phyloP scores from a whole-genome alignment of 2,797 vertebrate genomes.

The Malacoctenus gilli region DNA sequence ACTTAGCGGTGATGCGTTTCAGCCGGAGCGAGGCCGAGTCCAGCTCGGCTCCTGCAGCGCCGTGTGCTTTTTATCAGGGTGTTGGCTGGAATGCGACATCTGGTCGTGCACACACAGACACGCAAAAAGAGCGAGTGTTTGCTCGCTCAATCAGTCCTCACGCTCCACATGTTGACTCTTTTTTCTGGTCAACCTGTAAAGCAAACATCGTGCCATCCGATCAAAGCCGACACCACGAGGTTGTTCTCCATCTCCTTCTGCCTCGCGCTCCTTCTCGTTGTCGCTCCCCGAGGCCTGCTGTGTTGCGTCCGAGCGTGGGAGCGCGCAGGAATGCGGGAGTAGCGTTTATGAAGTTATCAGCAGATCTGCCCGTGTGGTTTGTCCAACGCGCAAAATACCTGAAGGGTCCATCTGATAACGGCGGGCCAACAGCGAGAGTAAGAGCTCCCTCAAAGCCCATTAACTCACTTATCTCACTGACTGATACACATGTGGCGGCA shows the following conservation, averaged over 20 bases:
- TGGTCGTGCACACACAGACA: not conserved
- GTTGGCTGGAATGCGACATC: constrained; percentile 25
- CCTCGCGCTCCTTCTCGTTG: no score
- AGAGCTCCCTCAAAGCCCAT: no score
- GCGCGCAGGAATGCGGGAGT: constrained; percentile 30
- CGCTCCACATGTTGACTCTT: constrained; percentile 3
- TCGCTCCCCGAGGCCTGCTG: no score
- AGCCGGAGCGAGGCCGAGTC: no score
- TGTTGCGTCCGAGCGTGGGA: no score
- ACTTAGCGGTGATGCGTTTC: not conserved
- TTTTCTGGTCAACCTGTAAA: constrained; percentile 5
- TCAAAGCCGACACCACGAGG: no score
- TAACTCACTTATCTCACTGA: no score
- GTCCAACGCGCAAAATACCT: no score
- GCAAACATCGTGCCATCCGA: constrained; percentile 1
- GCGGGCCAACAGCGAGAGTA: no score
- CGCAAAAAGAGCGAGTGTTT: constrained; percentile 10
- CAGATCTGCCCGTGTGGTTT: constrained; percentile 22
- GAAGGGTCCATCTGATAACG: no score
- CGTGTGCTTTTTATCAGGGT: not conserved
- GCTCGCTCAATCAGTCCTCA: not conserved
- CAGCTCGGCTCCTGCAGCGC: no score
- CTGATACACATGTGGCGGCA: not conserved
- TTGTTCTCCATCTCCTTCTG: not conserved
- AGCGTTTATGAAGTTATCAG: constrained; percentile 17